Percentiles rank a stretch among this genome's conserved stretches.
Conservation (phyloP, 2,797 vertebrate species). For the Dendrocincla fuliginosa region DNA sequence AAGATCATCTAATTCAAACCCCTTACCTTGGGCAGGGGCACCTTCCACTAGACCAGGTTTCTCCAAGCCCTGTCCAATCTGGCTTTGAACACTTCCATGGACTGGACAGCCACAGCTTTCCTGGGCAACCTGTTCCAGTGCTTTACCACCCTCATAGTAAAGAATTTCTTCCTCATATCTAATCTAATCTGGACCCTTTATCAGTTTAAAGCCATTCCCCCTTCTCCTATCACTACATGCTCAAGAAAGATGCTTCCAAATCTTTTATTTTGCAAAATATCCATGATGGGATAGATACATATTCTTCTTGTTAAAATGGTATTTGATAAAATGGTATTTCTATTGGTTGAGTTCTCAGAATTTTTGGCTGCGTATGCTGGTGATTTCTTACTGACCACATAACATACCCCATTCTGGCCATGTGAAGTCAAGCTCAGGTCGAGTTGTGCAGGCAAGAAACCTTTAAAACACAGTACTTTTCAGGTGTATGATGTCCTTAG, state of each 20-base stretch:
- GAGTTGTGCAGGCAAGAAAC: neutral
- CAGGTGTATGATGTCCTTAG: neutral
- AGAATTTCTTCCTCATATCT: neutral
- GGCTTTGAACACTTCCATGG: too few relatives aligned
- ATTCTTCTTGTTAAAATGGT: neutral
- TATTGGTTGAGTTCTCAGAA: neutral
- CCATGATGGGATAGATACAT: neutral
- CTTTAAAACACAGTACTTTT: neutral
- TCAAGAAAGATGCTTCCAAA: neutral
- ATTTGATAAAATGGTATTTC: neutral
- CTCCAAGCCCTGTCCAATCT: too few relatives aligned
- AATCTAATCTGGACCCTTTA: neutral
- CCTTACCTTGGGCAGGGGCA: too few relatives aligned
- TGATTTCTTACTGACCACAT: neutral
- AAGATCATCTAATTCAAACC: too few relatives aligned
- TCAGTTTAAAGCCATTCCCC: neutral
- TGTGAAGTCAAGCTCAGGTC: too few relatives aligned
- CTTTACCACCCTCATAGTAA: neutral
- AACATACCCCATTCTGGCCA: neutral
- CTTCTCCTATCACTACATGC: neutral
- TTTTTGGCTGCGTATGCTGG: neutral
- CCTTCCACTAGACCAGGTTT: too few relatives aligned
- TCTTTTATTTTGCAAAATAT: neutral
- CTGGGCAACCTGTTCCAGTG: accelerated
- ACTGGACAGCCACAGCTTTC: neutral